Conservation (phyloP, 1,140 invertebrate genomes). For the Drosophila tristis region DNA sequence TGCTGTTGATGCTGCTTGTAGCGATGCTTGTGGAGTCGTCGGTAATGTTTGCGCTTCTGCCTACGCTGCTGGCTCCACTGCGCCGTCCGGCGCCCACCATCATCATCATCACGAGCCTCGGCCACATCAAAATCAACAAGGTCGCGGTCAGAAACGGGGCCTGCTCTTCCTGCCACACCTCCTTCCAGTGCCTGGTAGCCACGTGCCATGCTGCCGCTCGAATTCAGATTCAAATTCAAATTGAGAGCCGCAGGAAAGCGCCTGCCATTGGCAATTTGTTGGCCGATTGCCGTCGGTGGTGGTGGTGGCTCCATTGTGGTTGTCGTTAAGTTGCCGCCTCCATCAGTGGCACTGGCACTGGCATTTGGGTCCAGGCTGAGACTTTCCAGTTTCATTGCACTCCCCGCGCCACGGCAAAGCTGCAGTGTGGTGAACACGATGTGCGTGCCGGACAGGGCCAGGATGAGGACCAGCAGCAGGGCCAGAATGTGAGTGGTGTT, state of each 20-base stretch:
- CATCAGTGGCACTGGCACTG: conserved; percentile 17
- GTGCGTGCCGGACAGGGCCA: conserved; percentile 87
- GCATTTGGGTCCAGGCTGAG: conserved; percentile 48
- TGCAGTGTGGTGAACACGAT: conserved; percentile 83
- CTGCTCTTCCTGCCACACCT: not conserved
- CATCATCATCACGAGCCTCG: conserved; percentile 1
- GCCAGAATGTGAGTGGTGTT: conserved; percentile 93
- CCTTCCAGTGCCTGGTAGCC: too few species aligned
- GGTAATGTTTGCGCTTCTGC: conserved; percentile 72
- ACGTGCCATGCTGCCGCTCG: conserved; percentile 2
- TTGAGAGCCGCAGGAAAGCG: not conserved
- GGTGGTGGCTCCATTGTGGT: conserved; percentile 28
- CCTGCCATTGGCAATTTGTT: conserved; percentile 40
- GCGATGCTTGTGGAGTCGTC: conserved; percentile 65
- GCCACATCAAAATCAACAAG: conserved; percentile 44
- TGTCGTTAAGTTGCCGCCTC: conserved; percentile 43
- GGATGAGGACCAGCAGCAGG: conserved; percentile 89
- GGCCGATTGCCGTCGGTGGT: conserved; percentile 5
- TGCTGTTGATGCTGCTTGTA: conserved; percentile 64
- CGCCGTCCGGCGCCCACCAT: conserved; percentile 6
- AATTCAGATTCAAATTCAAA: not conserved
- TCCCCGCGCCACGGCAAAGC: conserved; percentile 43
- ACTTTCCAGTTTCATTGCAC: conserved; percentile 44
- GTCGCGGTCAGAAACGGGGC: conserved; percentile 21
- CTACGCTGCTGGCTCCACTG: conserved; percentile 25